A percentile compares a stretch with the other conserved stretches of the same genome.
phyloP scores from a whole-genome alignment of 2,797 vertebrate species.

The Pelobates cultripes region DNA sequence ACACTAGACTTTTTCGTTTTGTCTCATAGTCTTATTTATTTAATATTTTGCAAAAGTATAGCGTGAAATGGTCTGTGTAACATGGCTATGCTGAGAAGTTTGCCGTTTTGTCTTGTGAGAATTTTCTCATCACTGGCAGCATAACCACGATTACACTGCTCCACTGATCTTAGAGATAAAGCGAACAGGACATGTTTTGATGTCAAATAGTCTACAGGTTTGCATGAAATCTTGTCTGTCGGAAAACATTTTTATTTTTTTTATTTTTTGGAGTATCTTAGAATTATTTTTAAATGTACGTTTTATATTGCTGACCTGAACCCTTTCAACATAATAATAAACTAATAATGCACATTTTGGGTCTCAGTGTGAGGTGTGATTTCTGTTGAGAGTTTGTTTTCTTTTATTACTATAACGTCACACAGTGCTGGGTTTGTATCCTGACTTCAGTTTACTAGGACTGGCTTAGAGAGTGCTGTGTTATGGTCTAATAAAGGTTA shows the following conservation, averaged over 20 bases:
- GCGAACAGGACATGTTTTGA: slow-evolving; percentile 38
- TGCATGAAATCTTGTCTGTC: slow-evolving; percentile 16
- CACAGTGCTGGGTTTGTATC: too few relatives aligned
- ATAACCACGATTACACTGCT: slow-evolving; percentile 38
- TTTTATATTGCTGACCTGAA: too few relatives aligned
- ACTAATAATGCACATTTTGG: too few relatives aligned
- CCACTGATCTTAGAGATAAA: slow-evolving; percentile 38
- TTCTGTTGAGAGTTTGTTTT: too few relatives aligned
- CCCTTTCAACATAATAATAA: too few relatives aligned
- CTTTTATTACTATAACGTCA: too few relatives aligned
- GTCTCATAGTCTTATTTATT: neutral
- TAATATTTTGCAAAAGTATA: neutral
- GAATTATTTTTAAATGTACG: too few relatives aligned
- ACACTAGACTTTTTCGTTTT: neutral
- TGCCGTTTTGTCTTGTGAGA: slow-evolving; percentile 24
- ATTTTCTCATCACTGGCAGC: slow-evolving; percentile 40
- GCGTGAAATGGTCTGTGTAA: neutral
- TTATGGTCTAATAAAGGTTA: too few relatives aligned
- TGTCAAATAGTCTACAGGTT: slow-evolving; percentile 1
- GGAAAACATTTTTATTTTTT: neutral
- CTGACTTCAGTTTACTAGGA: too few relatives aligned
- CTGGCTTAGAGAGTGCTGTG: too few relatives aligned
- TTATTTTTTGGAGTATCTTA: neutral
- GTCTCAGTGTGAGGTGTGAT: too few relatives aligned
- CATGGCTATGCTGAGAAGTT: neutral